Percentiles rank a stretch among this genome's conserved stretches.
Conservation (phyloP, 1,140 invertebrate genomes). For the Vanessa tameamea region DNA sequence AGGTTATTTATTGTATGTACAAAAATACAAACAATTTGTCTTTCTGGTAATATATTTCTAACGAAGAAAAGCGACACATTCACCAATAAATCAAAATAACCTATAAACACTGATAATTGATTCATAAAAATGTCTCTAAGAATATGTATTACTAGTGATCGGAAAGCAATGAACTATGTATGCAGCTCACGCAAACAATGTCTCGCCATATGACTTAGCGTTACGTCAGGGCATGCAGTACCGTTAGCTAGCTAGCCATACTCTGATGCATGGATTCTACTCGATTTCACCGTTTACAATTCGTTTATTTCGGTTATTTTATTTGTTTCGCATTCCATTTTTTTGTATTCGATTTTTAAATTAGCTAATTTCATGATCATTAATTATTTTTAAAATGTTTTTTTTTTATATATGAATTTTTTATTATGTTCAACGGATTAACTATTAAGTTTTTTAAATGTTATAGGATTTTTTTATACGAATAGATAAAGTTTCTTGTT, state of each 20-base stretch:
- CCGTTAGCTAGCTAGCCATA: slow-evolving; percentile 39
- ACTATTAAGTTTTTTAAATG: no score
- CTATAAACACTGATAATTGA: neutral
- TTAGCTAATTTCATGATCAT: no score
- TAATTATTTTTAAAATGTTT: no score
- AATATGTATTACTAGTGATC: slow-evolving; percentile 7
- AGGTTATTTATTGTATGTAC: neutral
- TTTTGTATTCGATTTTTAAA: no score
- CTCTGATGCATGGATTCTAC: neutral
- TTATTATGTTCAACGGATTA: no score
- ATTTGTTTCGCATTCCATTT: neutral
- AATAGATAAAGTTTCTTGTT: neutral
- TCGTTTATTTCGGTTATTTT: no score
- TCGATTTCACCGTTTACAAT: slow-evolving; percentile 1
- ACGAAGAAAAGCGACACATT: neutral
- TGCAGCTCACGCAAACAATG: slow-evolving; percentile 34
- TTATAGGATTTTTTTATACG: no score
- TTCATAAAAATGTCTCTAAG: slow-evolving; percentile 8
- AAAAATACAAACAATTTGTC: neutral
- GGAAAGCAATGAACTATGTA: slow-evolving; percentile 36
- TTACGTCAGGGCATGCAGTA: slow-evolving; percentile 36
- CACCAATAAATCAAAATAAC: neutral
- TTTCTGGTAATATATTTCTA: neutral
- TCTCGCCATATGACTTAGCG: slow-evolving; percentile 24
- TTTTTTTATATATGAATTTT: no score